phyloP scores from a whole-genome alignment of 2,113 vertebrate species.

The Polyodon spathula region DNA sequence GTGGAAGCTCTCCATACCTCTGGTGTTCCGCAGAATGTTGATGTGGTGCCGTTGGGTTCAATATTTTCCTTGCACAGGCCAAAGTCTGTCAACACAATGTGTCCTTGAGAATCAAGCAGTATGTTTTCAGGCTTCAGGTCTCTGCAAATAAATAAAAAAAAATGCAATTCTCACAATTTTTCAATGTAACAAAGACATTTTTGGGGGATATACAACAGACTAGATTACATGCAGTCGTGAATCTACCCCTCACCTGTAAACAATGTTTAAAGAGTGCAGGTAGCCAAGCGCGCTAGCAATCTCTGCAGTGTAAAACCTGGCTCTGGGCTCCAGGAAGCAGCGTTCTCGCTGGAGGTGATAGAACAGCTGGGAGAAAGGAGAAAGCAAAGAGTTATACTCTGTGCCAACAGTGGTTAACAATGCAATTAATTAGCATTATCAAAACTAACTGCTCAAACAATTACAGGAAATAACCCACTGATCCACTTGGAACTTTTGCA shows the following conservation, averaged over 20 bases:
- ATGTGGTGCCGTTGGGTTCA: constrained; percentile 91
- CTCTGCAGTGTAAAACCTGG: constrained; percentile 92
- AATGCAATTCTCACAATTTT: background rate
- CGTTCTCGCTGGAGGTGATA: constrained; percentile 96
- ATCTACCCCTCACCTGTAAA: constrained; percentile 66
- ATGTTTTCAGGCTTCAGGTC: constrained; percentile 98
- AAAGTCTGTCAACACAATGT: constrained; percentile 94
- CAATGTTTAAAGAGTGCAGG: constrained; percentile 93
- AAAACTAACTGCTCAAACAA: constrained; percentile 43
- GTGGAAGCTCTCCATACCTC: constrained; percentile 60
- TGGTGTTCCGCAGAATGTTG: constrained; percentile 94
- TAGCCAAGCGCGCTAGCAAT: constrained; percentile 95
- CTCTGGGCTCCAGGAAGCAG: constrained; percentile 91
- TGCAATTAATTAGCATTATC: constrained; percentile 41
- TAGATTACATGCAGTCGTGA: too few relatives aligned
- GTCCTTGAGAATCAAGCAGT: constrained; percentile 89
- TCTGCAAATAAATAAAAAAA: constrained; percentile 30
- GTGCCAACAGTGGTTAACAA: constrained; percentile 38
- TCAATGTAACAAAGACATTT: too few relatives aligned
- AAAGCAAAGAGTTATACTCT: constrained; percentile 18
- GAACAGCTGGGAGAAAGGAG: constrained; percentile 71
- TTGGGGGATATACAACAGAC: too few relatives aligned
- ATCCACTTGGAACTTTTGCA: constrained; percentile 30
- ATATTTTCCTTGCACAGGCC: constrained; percentile 98
- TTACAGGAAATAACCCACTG: constrained; percentile 45